A percentile compares a stretch with the other conserved stretches of the same genome.
phyloP scores from a whole-genome alignment of 2,797 vertebrate species.

The Eulemur coronatus region DNA sequence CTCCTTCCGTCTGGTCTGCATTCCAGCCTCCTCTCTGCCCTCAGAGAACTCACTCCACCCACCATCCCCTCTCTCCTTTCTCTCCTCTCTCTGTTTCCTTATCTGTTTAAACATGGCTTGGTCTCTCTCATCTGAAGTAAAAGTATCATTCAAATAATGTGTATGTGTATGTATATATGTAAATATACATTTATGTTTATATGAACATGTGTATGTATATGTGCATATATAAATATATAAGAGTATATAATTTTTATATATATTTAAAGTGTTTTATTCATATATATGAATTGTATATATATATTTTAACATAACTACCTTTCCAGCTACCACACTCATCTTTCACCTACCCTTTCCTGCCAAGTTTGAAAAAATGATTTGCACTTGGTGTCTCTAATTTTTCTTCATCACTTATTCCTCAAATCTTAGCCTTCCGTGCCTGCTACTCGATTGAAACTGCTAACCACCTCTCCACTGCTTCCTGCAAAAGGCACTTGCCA shows the following conservation, averaged over 20 bases:
- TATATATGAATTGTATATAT: neutral
- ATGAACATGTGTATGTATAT: neutral
- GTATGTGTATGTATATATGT: neutral
- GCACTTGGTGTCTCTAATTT: neutral
- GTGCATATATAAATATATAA: too few species aligned
- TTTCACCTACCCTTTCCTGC: neutral
- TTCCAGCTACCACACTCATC: neutral
- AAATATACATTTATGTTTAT: neutral
- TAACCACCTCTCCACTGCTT: neutral
- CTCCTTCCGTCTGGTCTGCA: slow-evolving; percentile 20
- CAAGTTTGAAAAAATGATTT: neutral
- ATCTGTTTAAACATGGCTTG: neutral
- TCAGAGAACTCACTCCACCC: slow-evolving; percentile 19
- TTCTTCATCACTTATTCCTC: neutral
- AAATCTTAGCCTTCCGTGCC: neutral
- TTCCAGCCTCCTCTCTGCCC: slow-evolving; percentile 6
- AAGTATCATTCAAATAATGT: neutral
- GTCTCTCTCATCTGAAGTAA: neutral
- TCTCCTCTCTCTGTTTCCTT: neutral
- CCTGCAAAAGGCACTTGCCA: neutral
- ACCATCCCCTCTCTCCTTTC: neutral
- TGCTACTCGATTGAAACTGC: neutral
- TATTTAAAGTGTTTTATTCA: neutral
- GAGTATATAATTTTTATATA: neutral
- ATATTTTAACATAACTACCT: neutral